These are phyloP conservation scores for Liasis olivaceus DNA, from an alignment of 2,797 vertebrate species.

Conservation along the genomic window DNA sequence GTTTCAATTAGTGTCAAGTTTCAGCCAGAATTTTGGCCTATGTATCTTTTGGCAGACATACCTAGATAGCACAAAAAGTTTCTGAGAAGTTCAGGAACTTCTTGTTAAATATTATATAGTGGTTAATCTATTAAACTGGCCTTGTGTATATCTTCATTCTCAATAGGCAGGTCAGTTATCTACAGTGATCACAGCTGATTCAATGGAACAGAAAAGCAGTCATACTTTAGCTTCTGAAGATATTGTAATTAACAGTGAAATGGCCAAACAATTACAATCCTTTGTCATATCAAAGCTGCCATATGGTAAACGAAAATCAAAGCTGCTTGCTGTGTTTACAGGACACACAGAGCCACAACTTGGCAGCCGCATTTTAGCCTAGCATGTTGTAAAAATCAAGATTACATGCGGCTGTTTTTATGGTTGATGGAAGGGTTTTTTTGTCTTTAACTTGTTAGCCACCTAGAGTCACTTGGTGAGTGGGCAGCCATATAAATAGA, in stretches of 20 bases:
- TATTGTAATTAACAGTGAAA: background rate
- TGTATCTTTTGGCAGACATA: background rate
- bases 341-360: background rate
- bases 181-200: background rate
- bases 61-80: background rate
- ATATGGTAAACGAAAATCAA: background rate
- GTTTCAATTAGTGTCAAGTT: background rate
- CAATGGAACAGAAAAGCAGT: background rate
- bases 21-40: background rate
- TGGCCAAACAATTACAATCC: background rate
- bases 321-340: background rate
- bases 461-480: background rate
- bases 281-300: background rate
- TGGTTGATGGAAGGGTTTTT: too few relatives aligned
- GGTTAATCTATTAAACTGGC: conserved; percentile 53
- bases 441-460: background rate
- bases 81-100: conserved; percentile 3
- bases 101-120: conserved; percentile 65
- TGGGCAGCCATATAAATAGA: background rate
- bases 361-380: background rate
- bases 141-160: conserved; percentile 32
- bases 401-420: background rate
- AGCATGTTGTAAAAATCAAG: background rate
- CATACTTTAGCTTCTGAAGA: background rate
- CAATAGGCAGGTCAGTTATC: conserved; percentile 27